Evolutionary conservation across 2,113 vertebrate species (phyloP).

Genomic region (Plotosus lineatus): DNA sequence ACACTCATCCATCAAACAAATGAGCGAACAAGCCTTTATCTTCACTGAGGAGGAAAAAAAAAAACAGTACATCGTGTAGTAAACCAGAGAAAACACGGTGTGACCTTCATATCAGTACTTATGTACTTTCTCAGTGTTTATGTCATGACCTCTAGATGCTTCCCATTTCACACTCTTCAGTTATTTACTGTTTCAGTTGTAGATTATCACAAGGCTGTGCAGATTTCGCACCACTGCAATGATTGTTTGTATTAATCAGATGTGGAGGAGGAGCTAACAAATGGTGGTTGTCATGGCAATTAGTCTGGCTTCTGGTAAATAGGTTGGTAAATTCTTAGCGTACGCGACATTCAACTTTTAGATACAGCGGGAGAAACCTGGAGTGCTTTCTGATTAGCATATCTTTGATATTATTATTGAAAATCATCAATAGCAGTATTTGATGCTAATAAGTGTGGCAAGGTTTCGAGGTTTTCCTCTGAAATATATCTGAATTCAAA

Average conservation of each 20-base stretch:
- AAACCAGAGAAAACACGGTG: background rate
- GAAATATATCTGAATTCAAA: no score
- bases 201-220: no score
- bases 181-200: background rate
- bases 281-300: background rate
- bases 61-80: slow-evolving; percentile 25
- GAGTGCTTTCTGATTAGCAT: background rate
- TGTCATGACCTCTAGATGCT: no score
- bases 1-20: slow-evolving; percentile 67
- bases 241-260: background rate
- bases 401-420: background rate
- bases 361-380: background rate
- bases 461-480: background rate
- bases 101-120: no score
- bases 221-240: background rate
- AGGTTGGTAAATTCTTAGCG: background rate
- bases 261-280: background rate
- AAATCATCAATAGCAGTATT: no score
- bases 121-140: background rate
- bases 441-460: no score
- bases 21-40: slow-evolving; percentile 58
- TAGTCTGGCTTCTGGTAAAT: background rate
- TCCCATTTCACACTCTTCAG: background rate
- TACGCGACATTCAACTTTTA: background rate
- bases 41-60: slow-evolving; percentile 47